Conservation (phyloP, 2,797 vertebrate genomes). For the Pterois miles region DNA sequence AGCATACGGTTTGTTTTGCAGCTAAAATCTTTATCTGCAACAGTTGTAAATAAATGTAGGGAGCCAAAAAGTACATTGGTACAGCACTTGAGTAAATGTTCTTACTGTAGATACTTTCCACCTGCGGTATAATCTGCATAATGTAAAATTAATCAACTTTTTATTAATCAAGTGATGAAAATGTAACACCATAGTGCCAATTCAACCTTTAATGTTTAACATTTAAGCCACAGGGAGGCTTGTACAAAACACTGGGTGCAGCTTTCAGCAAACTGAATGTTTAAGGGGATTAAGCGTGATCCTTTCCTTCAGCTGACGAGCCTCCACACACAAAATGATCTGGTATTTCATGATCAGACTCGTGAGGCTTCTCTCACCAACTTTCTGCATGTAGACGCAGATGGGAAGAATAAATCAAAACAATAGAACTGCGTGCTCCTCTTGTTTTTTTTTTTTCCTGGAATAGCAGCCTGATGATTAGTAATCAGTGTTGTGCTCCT, state of each 20-base stretch:
- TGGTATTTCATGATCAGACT: conserved; percentile 26
- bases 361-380: conserved; percentile 5
- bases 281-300: conserved; percentile 53
- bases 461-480: conserved; percentile 64
- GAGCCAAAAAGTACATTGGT: neutral
- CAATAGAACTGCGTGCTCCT: conserved; percentile 43
- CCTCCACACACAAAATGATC: conserved; percentile 9
- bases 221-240: conserved; percentile 7
- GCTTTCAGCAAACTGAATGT: conserved; percentile 49
- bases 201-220: neutral
- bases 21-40: neutral
- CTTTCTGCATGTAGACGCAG: conserved; percentile 30
- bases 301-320: conserved; percentile 24
- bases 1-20: neutral
- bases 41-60: neutral
- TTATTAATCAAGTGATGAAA: conserved; percentile 26
- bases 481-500: conserved; percentile 69
- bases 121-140: conserved; percentile 6
- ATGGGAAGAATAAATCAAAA: conserved; percentile 51
- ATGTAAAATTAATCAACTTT: conserved; percentile 1
- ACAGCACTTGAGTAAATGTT: neutral
- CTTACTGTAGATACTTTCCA: neutral
- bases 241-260: conserved; percentile 1
- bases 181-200: neutral
- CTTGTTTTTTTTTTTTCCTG: conserved; percentile 12